These are phyloP conservation scores for Callionymus lyra DNA, from an alignment of 2,113 vertebrate genomes.

Conservation along the genomic window DNA sequence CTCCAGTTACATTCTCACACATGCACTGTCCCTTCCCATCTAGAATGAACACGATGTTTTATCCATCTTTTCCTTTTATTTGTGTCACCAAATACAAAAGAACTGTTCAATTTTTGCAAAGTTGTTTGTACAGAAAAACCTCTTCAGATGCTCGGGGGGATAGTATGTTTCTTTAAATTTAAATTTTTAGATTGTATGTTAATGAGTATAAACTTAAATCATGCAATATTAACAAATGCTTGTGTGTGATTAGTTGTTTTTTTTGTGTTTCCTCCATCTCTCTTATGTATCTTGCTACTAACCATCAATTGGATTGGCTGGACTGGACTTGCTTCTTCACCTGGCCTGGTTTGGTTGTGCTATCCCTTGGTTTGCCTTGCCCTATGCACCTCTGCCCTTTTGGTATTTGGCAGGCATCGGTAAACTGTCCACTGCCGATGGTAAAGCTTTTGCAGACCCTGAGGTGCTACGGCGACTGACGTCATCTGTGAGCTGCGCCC, in stretches of 20 bases:
- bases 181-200: conserved; percentile 26
- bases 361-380: conserved; percentile 62
- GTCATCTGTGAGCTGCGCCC: conserved; percentile 94
- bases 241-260: conserved; percentile 49
- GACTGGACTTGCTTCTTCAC: conserved; percentile 59
- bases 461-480: conserved; percentile 95
- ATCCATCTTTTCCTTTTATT: conserved; percentile 2
- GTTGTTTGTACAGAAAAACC: neutral
- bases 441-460: conserved; percentile 99
- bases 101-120: conserved; percentile 11
- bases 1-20: conserved; percentile 17
- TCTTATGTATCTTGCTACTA: conserved; percentile 57
- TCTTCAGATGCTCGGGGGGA: too few species aligned
- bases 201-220: conserved; percentile 20
- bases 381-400: conserved; percentile 58
- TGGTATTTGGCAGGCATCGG: conserved; percentile 86
- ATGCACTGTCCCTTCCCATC: conserved; percentile 28
- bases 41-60: conserved; percentile 34
- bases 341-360: conserved; percentile 66
- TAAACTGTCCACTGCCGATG: conserved; percentile 99
- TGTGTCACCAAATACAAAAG: neutral
- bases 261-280: conserved; percentile 14
- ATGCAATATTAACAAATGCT: conserved; percentile 56
- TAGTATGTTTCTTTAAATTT: conserved; percentile 5
- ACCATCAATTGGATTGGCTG: conserved; percentile 65